These are phyloP conservation scores for Leucozona laternaria DNA, from an alignment of 2,888 invertebrate genomes.

Conservation along the genomic window DNA sequence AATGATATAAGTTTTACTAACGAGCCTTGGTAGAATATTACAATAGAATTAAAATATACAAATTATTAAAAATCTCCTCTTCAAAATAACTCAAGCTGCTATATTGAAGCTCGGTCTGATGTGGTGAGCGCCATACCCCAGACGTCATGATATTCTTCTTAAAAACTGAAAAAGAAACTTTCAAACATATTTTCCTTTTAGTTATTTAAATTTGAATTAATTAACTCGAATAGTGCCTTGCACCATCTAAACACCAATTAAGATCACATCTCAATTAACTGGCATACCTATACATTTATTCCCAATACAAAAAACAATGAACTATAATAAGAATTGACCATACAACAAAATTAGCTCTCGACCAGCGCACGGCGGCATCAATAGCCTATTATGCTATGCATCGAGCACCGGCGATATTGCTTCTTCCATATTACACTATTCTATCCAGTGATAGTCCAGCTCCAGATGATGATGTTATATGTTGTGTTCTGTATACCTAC, in stretches of 20 bases:
- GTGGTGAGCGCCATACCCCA: no score
- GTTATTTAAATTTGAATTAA: no score
- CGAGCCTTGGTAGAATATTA: no score
- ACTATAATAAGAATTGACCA: neutral
- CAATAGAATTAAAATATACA: no score
- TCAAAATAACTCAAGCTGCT: no score
- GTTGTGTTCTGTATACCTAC: neutral
- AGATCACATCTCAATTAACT: conserved; percentile 56
- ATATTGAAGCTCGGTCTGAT: no score
- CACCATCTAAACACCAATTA: conserved; percentile 11
- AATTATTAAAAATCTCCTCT: no score
- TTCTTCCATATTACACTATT: neutral
- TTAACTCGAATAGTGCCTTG: no score
- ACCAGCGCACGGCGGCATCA: neutral
- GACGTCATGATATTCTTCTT: no score
- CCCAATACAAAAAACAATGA: conserved; percentile 31
- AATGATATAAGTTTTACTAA: no score
- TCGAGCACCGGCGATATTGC: conserved; percentile 21
- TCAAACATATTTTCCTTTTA: no score
- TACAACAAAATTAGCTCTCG: neutral
- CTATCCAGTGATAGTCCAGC: neutral
- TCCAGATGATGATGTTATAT: conserved; percentile 48
- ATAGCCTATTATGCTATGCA: conserved; percentile 41
- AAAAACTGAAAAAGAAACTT: no score
- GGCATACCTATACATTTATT: neutral